Evolutionary conservation across 2,888 invertebrate genomes (phyloP), one percentile per base, ranked within the genome.

Genomic region (Sepioteuthis lessoniana): DNA sequence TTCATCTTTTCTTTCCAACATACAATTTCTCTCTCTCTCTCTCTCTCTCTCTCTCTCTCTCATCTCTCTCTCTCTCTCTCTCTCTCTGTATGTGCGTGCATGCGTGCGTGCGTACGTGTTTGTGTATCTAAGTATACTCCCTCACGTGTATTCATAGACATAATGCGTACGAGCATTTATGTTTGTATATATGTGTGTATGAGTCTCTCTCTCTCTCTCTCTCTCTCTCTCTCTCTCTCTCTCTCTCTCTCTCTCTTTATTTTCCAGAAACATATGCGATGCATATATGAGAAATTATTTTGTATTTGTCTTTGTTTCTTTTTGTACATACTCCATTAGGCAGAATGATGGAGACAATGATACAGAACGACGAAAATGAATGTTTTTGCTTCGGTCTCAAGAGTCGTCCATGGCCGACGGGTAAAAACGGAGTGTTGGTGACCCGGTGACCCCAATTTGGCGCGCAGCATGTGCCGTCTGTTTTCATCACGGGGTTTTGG

Each of bases 281-380:
- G 25, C 55, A 25, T 25, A 25, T 55, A 55, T 25, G 55, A 28
- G 55, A 28, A 55, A n/a, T 76, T 76, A 35, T 76, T 76, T 35
- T 76, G 13, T 76, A 8, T 76, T 31, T 76, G n/a, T 76, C 76
- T 76, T 76, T 76, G 76, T 76, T 76, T 76, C 76, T 35, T 76
- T 16, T 76, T n/a, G 13, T 25, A 2, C 76, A 76, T 76, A 76
- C n/a, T 76, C 76, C 76, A 76, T 76, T 76, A 76, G n/a, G n/a
- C 76, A n/a, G 76, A 76, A 76, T 76, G 76, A 76, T 76, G 76
- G 76, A 76, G 76, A 76, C 76, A 76, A 76, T 76, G 76, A 76
- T 76, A 76, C 76, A 76, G 76, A n/a, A n/a, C 13, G n/a, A 76
- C n/a, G 76, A 76, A 76, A 76, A 76, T 76, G 76, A 76, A 76